Percentiles rank a stretch among this genome's conserved stretches.
Conservation (phyloP, 2,888 invertebrate species). For the Cybosia mesomella region DNA sequence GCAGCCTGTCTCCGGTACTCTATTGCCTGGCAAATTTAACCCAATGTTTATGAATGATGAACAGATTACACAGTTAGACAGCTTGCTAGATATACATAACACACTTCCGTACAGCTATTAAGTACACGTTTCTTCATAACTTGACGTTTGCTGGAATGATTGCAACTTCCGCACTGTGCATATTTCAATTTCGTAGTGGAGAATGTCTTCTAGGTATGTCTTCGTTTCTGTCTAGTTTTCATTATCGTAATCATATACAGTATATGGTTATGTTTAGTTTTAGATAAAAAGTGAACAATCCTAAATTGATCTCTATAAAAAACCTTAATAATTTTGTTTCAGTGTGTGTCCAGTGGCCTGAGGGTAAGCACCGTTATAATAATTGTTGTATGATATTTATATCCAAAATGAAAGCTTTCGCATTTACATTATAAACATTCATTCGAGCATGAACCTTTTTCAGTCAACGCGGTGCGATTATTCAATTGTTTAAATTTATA, state of each 20-base stretch:
- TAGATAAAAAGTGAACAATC: constrained; percentile 41
- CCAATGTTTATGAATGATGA: constrained; percentile 58
- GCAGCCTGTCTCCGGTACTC: constrained; percentile 75
- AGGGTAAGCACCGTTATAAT: constrained; percentile 88
- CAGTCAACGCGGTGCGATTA: constrained; percentile 77
- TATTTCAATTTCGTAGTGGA: constrained; percentile 75
- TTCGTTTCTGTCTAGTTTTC: constrained; percentile 58
- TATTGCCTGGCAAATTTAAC: constrained; percentile 64
- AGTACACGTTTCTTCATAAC: constrained; percentile 59
- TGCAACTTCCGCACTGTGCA: constrained; percentile 76
- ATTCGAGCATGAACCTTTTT: constrained; percentile 82
- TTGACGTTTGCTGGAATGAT: constrained; percentile 76
- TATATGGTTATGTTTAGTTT: constrained; percentile 53
- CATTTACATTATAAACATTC: constrained; percentile 80
- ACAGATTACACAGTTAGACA: constrained; percentile 71
- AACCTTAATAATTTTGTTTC: constrained; percentile 87
- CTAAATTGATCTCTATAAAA: constrained; percentile 25
- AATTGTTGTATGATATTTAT: constrained; percentile 58
- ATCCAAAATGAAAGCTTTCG: constrained; percentile 74
- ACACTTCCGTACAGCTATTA: constrained; percentile 58
- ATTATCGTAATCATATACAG: constrained; percentile 6
- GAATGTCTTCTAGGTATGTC: constrained; percentile 79
- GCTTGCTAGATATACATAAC: constrained; percentile 72
- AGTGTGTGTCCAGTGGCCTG: constrained; percentile 97
- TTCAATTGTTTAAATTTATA: constrained; percentile 74